Base-by-base conservation (phyloP, 2,113 vertebrate genomes). In the Chaenocephalus aceratus region DNA sequence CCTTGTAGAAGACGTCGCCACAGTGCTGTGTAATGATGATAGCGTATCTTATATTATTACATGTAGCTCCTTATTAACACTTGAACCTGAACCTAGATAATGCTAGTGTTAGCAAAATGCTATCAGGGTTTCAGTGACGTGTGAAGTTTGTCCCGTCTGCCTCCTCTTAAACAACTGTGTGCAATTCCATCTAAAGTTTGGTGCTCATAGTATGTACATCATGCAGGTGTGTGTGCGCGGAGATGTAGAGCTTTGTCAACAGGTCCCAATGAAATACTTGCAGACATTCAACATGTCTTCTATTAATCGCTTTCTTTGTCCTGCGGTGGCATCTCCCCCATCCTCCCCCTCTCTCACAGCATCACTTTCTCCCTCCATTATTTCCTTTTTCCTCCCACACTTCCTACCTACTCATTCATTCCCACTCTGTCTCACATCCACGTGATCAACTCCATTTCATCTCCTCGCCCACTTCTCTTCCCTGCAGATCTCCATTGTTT, bases 81-180 rank as follows among this genome's bases (percentile, higher is more conserved):
- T 7, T 46, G 0, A 62, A 23, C 0, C 1, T 59, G 46, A 60
- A n/a, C n/a, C n/a, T 0, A 5, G 18, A 12, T n/a, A 10, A 26
- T 15, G 30, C 3, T 53, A 36, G 48, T 2, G 30, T 18, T 41
- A 18, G 36, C 0, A 0, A 65, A 64, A 66, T 52, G 0, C 62
- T 77, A 58, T 65, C 81, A 70, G 6, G 51, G 10, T 44, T 18
- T 65, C 0, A 15, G 11, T 75, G 65, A 84, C 72, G 53, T 26
- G 52, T 5, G 46, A 30, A 30, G 30, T 30, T 30, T 60, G 61
- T 76, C 54, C 46, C 6, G 72, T 74, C 51, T 0, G 18, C 59
- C 75, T 58, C 65, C 41, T 54, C 65, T 34, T 12, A 34, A 72
- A 65, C 88, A 86, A 77, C 90, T 91, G 85, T 48, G 61, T 73